Evolutionary conservation across 2,797 vertebrate species (phyloP).

Genomic region (Acrossocheilus fasciatus): DNA sequence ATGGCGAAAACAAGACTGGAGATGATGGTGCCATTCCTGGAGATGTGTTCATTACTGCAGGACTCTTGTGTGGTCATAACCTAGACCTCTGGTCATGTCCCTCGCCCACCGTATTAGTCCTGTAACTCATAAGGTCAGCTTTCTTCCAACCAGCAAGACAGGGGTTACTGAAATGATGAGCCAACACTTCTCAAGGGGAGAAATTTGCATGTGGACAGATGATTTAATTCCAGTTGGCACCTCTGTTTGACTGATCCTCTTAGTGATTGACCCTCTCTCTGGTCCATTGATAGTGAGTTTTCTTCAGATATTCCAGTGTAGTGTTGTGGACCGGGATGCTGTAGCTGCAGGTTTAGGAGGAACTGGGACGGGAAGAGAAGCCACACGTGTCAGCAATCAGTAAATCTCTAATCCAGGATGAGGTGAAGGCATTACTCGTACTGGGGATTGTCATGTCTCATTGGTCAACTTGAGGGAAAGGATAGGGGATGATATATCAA

Average conservation of each 20-base stretch:
- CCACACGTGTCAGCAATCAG: conserved; percentile 76
- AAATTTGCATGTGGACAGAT: conserved; percentile 9
- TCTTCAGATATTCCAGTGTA: neutral
- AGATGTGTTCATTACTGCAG: conserved; percentile 71
- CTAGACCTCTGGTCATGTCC: conserved; percentile 64
- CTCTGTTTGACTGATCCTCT: conserved; percentile 20
- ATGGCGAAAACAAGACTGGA: conserved; percentile 65
- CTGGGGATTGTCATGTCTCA: conserved; percentile 83
- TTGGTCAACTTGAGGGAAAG: conserved; percentile 69
- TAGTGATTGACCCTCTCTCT: neutral
- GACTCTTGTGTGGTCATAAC: conserved; percentile 63
- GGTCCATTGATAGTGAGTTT: conserved; percentile 30
- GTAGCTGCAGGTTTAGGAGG: conserved; percentile 31
- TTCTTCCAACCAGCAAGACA: conserved; percentile 48
- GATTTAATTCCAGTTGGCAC: conserved; percentile 27
- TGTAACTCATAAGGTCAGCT: conserved; percentile 13
- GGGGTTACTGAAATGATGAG: conserved; percentile 41
- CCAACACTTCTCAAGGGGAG: conserved; percentile 28
- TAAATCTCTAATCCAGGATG: conserved; percentile 92
- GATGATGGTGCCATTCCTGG: conserved; percentile 71
- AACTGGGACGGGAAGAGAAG: conserved; percentile 58
- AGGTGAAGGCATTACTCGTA: conserved; percentile 71
- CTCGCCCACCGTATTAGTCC: conserved; percentile 48
- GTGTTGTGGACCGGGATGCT: neutral
- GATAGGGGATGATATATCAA: conserved; percentile 34